Evolutionary conservation across 2,888 invertebrate genomes (phyloP).

Genomic region (Hirtodrosophila histrioides): DNA sequence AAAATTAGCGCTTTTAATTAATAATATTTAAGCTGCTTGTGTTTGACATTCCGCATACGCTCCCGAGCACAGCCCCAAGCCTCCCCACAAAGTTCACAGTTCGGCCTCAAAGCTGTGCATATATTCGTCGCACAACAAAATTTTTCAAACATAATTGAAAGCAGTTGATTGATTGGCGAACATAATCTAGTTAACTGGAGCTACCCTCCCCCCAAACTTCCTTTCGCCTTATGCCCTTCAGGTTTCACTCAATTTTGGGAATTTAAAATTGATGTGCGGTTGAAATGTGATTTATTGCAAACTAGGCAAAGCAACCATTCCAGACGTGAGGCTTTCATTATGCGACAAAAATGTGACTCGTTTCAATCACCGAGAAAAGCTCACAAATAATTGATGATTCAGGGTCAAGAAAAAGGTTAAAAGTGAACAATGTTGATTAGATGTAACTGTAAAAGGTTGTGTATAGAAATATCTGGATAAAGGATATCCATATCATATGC

Average conservation of each 20-base stretch:
- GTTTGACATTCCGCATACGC: conserved; percentile 20
- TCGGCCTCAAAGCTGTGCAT: conserved; percentile 10
- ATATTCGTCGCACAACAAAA: conserved; percentile 37
- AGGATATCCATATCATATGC: too few relatives aligned
- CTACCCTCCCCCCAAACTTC: not conserved
- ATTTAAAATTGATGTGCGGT: conserved; percentile 48
- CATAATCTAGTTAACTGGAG: conserved; percentile 45
- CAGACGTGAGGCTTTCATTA: conserved; percentile 37
- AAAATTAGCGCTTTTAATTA: conserved; percentile 21
- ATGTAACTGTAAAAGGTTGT: conserved; percentile 4
- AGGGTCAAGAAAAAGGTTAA: conserved; percentile 33
- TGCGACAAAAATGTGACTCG: conserved; percentile 45
- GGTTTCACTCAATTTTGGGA: not conserved
- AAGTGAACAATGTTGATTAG: conserved; percentile 12
- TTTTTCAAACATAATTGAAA: conserved; percentile 36
- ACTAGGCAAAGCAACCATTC: conserved; percentile 10
- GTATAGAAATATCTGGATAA: not conserved
- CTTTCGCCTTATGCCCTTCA: not conserved
- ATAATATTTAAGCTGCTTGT: conserved; percentile 20
- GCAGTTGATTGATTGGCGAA: conserved; percentile 53
- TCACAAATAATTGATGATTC: conserved; percentile 57
- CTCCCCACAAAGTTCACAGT: not conserved
- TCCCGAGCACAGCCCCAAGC: not conserved
- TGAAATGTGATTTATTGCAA: conserved; percentile 50
- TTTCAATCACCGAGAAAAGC: conserved; percentile 46